Evolutionary conservation across 2,113 vertebrate genomes (phyloP).

Genomic region (Garra rufa): DNA sequence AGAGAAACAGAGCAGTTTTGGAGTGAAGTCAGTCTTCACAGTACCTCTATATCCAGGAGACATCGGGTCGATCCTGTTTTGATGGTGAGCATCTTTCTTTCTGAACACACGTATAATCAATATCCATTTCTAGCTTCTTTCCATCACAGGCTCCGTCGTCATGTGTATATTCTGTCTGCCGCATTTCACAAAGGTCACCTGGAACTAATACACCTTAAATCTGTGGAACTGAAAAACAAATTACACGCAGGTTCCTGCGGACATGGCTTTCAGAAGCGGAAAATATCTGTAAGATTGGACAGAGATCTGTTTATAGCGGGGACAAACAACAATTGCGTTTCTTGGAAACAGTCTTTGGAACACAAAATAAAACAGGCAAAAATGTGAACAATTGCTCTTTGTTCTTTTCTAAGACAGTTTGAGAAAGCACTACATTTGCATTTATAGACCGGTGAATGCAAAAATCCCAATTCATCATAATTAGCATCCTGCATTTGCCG

Average conservation of each 20-base stretch:
- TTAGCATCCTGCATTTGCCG: constrained; percentile 38
- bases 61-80: background rate
- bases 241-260: background rate
- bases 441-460: constrained; percentile 9
- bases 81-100: background rate
- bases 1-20: background rate
- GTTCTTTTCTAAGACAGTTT: background rate
- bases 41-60: background rate
- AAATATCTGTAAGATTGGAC: constrained; percentile 18
- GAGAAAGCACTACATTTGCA: constrained; percentile 29
- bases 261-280: constrained; percentile 18
- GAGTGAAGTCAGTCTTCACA: background rate
- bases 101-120: constrained; percentile 23
- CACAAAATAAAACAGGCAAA: background rate
- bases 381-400: background rate
- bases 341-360: background rate
- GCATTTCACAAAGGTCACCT: background rate
- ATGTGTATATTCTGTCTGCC: background rate
- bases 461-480: constrained; percentile 36
- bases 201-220: constrained; percentile 14
- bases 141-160: background rate
- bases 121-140: background rate
- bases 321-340: constrained; percentile 12
- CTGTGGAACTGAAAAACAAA: constrained; percentile 15
- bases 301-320: background rate